Percentiles rank a stretch among this genome's conserved stretches.
Conservation (phyloP, 2,113 vertebrate species). For the Aviceda subcristata region DNA sequence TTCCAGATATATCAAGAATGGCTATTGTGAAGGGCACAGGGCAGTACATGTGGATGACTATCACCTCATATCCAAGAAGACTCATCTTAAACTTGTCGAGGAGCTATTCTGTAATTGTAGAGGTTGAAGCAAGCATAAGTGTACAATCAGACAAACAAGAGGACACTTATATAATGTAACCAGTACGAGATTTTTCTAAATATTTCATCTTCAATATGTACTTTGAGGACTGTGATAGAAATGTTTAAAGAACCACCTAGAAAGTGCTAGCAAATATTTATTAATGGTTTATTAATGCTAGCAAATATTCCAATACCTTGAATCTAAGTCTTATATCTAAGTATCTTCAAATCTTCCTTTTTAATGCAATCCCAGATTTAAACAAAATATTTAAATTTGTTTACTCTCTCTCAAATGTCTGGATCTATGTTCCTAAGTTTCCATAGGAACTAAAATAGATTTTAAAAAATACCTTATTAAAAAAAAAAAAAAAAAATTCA, state of each 20-base stretch:
- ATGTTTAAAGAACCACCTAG: background rate
- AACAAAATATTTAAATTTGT: background rate
- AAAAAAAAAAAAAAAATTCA: fast-evolving
- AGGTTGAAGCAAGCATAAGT: constrained; percentile 2
- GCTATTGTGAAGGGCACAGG: constrained; percentile 66
- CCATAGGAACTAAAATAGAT: background rate
- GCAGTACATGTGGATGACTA: constrained; percentile 18
- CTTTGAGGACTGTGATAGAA: background rate
- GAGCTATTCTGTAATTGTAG: constrained; percentile 17
- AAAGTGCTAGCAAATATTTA: background rate
- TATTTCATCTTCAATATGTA: background rate
- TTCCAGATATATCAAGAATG: constrained; percentile 80
- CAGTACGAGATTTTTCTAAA: background rate
- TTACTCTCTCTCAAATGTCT: background rate
- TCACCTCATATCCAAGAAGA: background rate
- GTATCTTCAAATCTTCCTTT: background rate
- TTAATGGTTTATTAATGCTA: background rate
- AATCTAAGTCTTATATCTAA: background rate
- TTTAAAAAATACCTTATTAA: too few relatives aligned
- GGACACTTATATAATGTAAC: background rate
- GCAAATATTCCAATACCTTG: background rate
- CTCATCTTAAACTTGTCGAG: constrained; percentile 15
- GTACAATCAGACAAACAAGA: constrained; percentile 37
- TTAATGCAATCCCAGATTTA: background rate
- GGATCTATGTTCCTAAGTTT: background rate